Conservation (phyloP, 1,140 invertebrate genomes). For the Eubasilissa regina region DNA sequence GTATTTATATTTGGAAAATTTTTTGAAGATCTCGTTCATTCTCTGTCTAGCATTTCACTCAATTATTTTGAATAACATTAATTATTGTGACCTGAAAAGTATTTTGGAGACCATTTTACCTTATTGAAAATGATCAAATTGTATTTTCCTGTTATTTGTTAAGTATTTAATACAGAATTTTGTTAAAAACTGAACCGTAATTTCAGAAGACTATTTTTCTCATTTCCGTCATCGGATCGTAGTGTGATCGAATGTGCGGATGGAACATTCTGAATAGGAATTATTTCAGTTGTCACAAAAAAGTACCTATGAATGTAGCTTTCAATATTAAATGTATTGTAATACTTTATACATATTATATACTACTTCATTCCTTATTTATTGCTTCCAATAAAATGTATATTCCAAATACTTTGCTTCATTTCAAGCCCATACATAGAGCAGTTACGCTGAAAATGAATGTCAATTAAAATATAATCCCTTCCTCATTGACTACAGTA, state of each 20-base stretch:
- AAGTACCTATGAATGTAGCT: conserved; percentile 22
- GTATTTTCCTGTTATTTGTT: too few relatives aligned
- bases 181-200: too few relatives aligned
- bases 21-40: background rate
- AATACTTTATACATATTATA: conserved; percentile 19
- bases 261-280: background rate
- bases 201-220: background rate
- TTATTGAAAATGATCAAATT: conserved; percentile 8
- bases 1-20: background rate
- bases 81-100: conserved; percentile 36
- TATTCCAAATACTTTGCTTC: conserved; percentile 1
- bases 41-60: background rate
- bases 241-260: background rate
- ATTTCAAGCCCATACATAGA: background rate
- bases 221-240: background rate
- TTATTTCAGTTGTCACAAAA: conserved; percentile 15
- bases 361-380: conserved; percentile 33
- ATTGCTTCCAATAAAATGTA: conserved; percentile 31
- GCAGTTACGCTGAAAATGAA: too few relatives aligned
- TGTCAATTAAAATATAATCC: too few relatives aligned
- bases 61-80: conserved; percentile 5
- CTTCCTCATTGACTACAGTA: too few relatives aligned
- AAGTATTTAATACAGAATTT: too few relatives aligned
- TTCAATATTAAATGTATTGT: conserved; percentile 36
- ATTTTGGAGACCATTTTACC: conserved; percentile 33